Base-by-base conservation (phyloP, 2,113 vertebrate genomes). In the Ictalurus furcatus region DNA sequence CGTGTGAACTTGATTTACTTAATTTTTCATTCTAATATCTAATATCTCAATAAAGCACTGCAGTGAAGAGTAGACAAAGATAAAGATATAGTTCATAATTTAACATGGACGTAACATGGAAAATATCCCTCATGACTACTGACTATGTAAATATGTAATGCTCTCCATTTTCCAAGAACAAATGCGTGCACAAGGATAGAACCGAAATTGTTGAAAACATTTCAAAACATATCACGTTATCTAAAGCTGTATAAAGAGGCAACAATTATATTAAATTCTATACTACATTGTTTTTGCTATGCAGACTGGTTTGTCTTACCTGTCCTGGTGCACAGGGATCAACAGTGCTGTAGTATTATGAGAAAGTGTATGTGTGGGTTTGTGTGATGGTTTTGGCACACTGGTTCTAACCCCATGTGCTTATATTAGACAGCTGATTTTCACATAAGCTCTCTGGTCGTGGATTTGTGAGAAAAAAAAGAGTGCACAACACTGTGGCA, bases 251-350 rank as follows among this genome's bases (percentile, higher is more conserved):
- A 23, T 25, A 40, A 21, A 44, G 28, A 14, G 16, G 21, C 14
- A 80, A 19, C 1, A 13, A 52, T 28, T 0, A 79, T 17, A 28
- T 79, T 54, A 16, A 30, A 56, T 76, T 1, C 4, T 74, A 6
- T 11, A 52, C 25, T 17, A 54, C 16, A 48, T 4, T 54, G 28
- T n/a, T 30, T 73, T 76, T 30, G 28, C 8, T 2, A 58, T n/a
- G 23, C 8, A 87, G 54, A 19, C 69, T 40, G n/a, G 17, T 59
- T 65, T 58, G 30, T 69, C 90, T 89, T 84, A 91, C 90, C 88
- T 91, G 3, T 85, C 48, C 48, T 11, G 1, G 48, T 85, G 52
- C 56, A 37, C 14, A 34, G 85, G 48, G 71, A 56, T 25, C 34
- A 76, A 56, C 28, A 52, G 69, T 73, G 3, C 63, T 14, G 28